Evolutionary conservation across 1,140 invertebrate genomes (phyloP), one percentile per base, ranked within the genome.

Genomic region (Galleria mellonella): DNA sequence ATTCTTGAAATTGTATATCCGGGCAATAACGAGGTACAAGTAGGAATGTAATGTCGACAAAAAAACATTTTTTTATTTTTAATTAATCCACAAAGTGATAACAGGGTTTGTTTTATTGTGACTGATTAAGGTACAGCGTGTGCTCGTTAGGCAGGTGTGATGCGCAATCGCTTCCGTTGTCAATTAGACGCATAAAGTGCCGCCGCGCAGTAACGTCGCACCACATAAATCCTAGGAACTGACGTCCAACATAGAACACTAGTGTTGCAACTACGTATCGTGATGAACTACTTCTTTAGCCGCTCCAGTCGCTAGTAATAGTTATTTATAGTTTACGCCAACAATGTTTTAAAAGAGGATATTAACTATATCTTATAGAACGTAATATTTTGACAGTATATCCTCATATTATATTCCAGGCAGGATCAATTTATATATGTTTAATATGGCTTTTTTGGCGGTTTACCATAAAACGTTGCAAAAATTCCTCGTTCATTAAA

Each of bases 141-240:
- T 15, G 30, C 48, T 60, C 38, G 45, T 59, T 54, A 54, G 46
- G 41, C 30, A 42, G 48, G 48, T 55, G 45, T 54, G 52, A 53
- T 52, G 48, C 46, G 7, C 49, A 53, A 53, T 61, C 45, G 51
- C 52, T 61, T 61, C 60, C 52, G 55, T 71, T 66, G 74, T 78
- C 73, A 73, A 77, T 77, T 77, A 78, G 59, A 74, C 57, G 57
- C 54, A 72, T 60, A 62, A 68, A 72, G 63, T 61, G 57, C 62
- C 56, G 56, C 47, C 53, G 47, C 47, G 48, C 46, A 42, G 49
- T 48, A 47, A 56, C 47, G 61, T 63, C 52, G 64, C 62, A 72
- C 61, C 52, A 63, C 58, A 78, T 75, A 78, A 74, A 74, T 74
- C 61, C 55, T 50, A n/a, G 10, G 14, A 6, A 12, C 23, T 42